phyloP scores from a whole-genome alignment of 1,140 invertebrate species.

The Sitophilus oryzae region DNA sequence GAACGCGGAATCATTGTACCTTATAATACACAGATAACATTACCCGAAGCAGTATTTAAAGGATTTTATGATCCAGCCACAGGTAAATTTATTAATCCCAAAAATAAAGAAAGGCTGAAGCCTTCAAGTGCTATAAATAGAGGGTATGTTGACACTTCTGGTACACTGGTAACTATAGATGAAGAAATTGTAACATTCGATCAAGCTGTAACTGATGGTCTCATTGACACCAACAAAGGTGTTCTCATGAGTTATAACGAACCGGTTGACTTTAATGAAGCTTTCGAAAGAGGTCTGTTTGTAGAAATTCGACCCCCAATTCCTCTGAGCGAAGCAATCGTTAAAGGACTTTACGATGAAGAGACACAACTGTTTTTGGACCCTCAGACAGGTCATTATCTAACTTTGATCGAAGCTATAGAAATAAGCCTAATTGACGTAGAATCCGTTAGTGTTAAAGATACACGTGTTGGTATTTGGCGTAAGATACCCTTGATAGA shows the following conservation, averaged over 20 bases:
- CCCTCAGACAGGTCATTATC: conserved; percentile 65
- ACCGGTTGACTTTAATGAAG: conserved; percentile 77
- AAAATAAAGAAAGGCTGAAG: conserved; percentile 66
- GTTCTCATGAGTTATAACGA: conserved; percentile 56
- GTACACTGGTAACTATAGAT: conserved; percentile 68
- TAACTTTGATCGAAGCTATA: conserved; percentile 71
- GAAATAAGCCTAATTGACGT: conserved; percentile 70
- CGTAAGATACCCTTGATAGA: conserved; percentile 69
- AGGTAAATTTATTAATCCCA: conserved; percentile 63
- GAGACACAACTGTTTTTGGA: conserved; percentile 71
- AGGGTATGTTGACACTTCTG: conserved; percentile 73
- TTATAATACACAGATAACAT: conserved; percentile 72
- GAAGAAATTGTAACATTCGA: conserved; percentile 73
- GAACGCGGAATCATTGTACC: conserved; percentile 75
- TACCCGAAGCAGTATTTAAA: conserved; percentile 80
- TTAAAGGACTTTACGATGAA: conserved; percentile 76
- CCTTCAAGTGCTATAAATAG: conserved; percentile 54
- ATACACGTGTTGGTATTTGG: conserved; percentile 68
- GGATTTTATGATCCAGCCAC: conserved; percentile 73
- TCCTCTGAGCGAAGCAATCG: conserved; percentile 75
- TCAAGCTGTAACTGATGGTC: conserved; percentile 70
- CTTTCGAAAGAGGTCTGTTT: conserved; percentile 75
- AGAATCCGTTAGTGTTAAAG: conserved; percentile 76
- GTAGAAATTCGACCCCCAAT: conserved; percentile 75
- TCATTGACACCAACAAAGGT: conserved; percentile 72